Base-by-base conservation (phyloP, 2,888 invertebrate species). In the Pheosia tremula region DNA sequence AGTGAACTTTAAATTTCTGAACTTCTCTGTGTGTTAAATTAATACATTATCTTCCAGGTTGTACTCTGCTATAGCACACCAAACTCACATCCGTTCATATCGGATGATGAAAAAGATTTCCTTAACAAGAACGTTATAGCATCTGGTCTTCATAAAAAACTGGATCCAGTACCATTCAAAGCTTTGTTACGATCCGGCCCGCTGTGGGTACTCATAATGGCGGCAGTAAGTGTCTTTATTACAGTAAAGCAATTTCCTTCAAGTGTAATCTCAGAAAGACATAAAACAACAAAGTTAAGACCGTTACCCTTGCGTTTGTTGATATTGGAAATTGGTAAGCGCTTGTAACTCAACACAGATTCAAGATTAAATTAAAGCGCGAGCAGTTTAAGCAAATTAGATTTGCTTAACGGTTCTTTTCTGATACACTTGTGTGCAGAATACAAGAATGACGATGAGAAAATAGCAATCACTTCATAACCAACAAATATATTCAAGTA, bases 131-230 rank as follows among this genome's bases (percentile, higher is more conserved):
- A 96, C 68, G 93, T 96, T 11, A 81, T 76, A 0, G 90, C 91
- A 9, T 94, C 93, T 37, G 94, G 95, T 50, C 89, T 94, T 47
- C 90, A 94, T 71, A 94, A 89, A 71, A 91, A 86, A 68, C 79
- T 96, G 56, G 94, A 95, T 56, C 94, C 95, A 0, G 95, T 96
- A 0, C 97, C 97, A 0, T 97, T 97, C 95, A 94, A 90, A 67
- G 94, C 94, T 0, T 94, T 97, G 58, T 79, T 96, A 7, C 95
- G 94, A 36, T 96, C 96, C 4, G 82, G 90, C 5, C 95, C 96
- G 0, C 84, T 97, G 66, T 95, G 96, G 94, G 96, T 96, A 0
- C 84, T 97, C n/a, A 93, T 97, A 7, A 88, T 94, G 37, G 97
- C 96, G 57, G 96, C 96, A 72, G 93, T 94, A 81, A 94, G 94